Evolutionary conservation across 2,888 invertebrate species (phyloP), one percentile per base, ranked within the genome.

Genomic region (Dryobota labecula): DNA sequence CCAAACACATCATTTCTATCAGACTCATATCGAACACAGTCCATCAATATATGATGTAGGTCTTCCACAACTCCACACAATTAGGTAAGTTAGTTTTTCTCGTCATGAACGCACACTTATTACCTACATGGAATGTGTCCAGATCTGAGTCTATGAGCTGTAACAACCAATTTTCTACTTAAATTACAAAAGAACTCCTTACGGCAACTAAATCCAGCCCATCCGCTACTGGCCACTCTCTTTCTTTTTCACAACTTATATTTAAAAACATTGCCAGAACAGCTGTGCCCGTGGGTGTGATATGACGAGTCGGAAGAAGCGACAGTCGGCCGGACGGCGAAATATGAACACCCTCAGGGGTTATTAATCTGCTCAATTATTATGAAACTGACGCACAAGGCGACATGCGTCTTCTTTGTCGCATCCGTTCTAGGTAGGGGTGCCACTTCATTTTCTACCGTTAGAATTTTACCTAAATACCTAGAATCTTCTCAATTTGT

Each of bases 361-460:
- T 90, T 92, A 94, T 95, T 94, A 95, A 95, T 95, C 94, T 93
- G 90, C 86, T 92, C 92, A 95, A 95, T 95, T 94, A 95, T 94
- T 94, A 92, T 90, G 93, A 94, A 93, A 94, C 91, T 91, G 92
- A 92, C 93, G 92, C 92, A 91, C 91, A 90, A 90, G 83, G 83
- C 86, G 89, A 90, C 91, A 90, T 87, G 86, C 90, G 90, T 92
- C 92, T 91, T 92, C 90, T 93, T 93, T 92, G 93, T 91, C 92
- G 89, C 92, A 93, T 95, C 95, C 95, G 95, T 83, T 91, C 78
- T 78, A 76, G 63, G 60, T 85, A 94, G 94, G 94, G 94, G 76
- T 94, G 91, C 63, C 89, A 66, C 70, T 47, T 7, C 0, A 13
- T 6, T 64, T 41, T 69, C 70, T 73, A 71, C 36, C 13, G 20